Percentiles rank a stretch among this genome's conserved stretches.
Evolutionary conservation across 2,888 invertebrate species (phyloP).

Genomic region (Drosophila siamana): DNA sequence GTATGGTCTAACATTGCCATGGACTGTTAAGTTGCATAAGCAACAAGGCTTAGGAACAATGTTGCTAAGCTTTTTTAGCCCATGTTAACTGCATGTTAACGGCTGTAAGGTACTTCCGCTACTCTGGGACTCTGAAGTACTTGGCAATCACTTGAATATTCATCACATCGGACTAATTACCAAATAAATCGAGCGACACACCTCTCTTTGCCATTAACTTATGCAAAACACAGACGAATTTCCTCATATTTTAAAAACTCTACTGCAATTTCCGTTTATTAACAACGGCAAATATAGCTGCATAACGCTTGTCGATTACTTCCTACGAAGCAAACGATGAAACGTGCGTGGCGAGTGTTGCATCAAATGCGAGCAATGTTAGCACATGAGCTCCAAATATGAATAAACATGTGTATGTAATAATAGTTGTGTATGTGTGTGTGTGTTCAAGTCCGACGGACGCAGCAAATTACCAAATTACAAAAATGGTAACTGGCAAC

Average conservation of each 20-base stretch:
- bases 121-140: neutral
- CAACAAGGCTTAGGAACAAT: slow-evolving; percentile 8
- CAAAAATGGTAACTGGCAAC: slow-evolving; percentile 53
- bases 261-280: slow-evolving; percentile 67
- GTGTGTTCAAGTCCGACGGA: slow-evolving; percentile 32
- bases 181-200: slow-evolving; percentile 38
- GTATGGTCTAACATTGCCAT: neutral
- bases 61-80: neutral
- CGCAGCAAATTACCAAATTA: slow-evolving; percentile 65
- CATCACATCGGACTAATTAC: slow-evolving; percentile 29
- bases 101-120: neutral
- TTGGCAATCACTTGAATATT: neutral
- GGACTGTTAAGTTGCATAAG: slow-evolving; percentile 27
- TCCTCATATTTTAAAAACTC: slow-evolving; percentile 66
- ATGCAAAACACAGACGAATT: slow-evolving; percentile 69
- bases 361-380: slow-evolving; percentile 72
- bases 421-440: slow-evolving; percentile 4
- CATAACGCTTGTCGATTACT: slow-evolving; percentile 65
- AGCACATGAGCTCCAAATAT: slow-evolving; percentile 44
- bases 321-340: slow-evolving; percentile 52
- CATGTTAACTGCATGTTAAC: neutral
- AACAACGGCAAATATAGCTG: slow-evolving; percentile 39
- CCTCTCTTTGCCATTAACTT: slow-evolving; percentile 44
- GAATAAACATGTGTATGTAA: slow-evolving; percentile 9
- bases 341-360: slow-evolving; percentile 67